Conservation (phyloP, 1,140 invertebrate genomes). For the Brachionus angularis region DNA sequence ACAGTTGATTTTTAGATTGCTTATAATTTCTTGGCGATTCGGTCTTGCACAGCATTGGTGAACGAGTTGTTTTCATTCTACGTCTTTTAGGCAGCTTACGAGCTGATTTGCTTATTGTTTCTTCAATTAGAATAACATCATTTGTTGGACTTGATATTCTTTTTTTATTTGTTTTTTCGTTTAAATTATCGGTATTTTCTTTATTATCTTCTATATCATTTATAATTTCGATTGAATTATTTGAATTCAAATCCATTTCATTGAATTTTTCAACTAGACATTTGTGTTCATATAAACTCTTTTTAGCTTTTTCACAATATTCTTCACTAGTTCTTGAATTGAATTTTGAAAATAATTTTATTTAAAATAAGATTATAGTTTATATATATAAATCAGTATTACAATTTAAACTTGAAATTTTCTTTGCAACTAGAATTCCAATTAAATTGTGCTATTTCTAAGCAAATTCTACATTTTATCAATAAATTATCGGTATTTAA, state of each 20-base stretch:
- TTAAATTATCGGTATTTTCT: conserved; percentile 6
- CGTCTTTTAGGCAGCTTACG: conserved; percentile 1
- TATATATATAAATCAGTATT: neutral
- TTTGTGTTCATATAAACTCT: neutral
- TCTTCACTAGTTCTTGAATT: conserved; percentile 19
- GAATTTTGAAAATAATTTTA: neutral
- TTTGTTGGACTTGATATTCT: neutral
- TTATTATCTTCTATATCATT: conserved; percentile 3
- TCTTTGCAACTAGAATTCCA: conserved; percentile 5
- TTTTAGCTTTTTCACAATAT: neutral
- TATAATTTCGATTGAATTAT: too few relatives aligned
- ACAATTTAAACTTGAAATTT: neutral
- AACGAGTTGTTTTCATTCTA: neutral
- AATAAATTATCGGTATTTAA: neutral
- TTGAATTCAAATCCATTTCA: neutral
- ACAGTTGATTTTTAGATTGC: neutral
- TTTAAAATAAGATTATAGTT: neutral
- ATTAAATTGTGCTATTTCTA: conserved; percentile 34
- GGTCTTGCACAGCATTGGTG: neutral
- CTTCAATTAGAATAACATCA: neutral
- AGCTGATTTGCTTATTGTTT: neutral
- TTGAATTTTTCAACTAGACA: neutral
- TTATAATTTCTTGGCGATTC: neutral
- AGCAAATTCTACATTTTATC: neutral
- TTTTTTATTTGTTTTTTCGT: neutral